phyloP scores from a whole-genome alignment of 2,888 invertebrate species.

The Myopa testacea region DNA sequence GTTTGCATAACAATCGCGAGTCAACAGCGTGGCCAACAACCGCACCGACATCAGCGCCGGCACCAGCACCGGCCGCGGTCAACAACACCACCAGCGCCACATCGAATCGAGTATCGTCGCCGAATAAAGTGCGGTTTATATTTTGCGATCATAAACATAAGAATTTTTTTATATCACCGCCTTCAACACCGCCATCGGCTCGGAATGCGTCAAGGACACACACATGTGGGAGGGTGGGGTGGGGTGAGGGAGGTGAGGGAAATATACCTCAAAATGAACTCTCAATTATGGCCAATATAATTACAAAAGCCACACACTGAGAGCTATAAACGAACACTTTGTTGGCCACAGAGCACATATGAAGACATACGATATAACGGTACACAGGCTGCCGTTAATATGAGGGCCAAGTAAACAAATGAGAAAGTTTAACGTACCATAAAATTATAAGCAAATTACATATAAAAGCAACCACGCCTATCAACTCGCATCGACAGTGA shows the following conservation, averaged over 20 bases:
- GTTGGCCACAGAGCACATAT: not conserved
- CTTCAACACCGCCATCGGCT: not conserved
- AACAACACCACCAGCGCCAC: not conserved
- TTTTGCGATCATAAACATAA: not conserved
- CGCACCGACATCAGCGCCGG: not conserved
- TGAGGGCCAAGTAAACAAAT: too few species aligned
- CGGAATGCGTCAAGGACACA: not conserved
- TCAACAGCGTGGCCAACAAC: not conserved
- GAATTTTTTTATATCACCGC: too few species aligned
- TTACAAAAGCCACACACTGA: not conserved
- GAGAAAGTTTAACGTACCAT: too few species aligned
- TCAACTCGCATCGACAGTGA: too few species aligned
- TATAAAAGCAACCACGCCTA: too few species aligned
- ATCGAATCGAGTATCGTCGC: not conserved
- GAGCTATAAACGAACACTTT: constrained; percentile 2
- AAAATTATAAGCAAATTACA: too few species aligned
- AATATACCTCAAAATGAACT: not conserved
- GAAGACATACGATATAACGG: too few species aligned
- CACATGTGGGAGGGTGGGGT: not conserved
- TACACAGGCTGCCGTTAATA: too few species aligned
- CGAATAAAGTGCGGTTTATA: not conserved
- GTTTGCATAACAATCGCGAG: not conserved
- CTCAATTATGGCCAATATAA: not conserved
- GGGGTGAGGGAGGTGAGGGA: not conserved
- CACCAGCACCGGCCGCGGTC: not conserved